phyloP scores from a whole-genome alignment of 1,140 invertebrate genomes.

The Atta colombica region DNA sequence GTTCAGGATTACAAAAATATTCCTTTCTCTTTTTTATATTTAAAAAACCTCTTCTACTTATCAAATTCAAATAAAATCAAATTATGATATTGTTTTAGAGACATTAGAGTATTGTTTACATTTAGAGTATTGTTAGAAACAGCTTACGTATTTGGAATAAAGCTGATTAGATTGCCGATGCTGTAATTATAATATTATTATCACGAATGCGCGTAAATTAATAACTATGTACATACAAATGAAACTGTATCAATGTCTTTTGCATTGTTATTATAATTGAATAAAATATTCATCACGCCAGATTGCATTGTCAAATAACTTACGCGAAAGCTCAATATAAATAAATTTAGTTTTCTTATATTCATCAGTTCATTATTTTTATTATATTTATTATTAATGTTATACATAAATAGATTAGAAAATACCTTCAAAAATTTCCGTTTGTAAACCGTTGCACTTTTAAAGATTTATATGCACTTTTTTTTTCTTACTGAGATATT shows the following conservation, averaged over 20 bases:
- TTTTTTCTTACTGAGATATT: background rate
- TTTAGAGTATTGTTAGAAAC: background rate
- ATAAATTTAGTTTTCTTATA: background rate
- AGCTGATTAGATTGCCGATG: conserved; percentile 36
- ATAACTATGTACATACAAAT: background rate
- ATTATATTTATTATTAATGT: no score
- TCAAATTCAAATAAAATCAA: background rate
- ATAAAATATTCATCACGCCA: background rate
- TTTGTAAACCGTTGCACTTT: background rate
- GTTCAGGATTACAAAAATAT: background rate
- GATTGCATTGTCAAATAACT: background rate
- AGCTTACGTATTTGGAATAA: background rate
- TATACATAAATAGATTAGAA: no score
- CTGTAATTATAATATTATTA: conserved; percentile 30
- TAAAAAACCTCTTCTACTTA: background rate
- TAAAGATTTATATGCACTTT: background rate
- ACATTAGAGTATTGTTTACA: no score
- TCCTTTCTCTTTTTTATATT: background rate
- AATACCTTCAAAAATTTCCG: background rate
- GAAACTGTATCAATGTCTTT: background rate
- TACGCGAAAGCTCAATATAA: background rate
- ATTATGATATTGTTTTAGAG: background rate
- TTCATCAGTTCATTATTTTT: no score
- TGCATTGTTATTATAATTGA: conserved; percentile 1
- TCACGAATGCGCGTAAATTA: conserved; percentile 20